phyloP scores from a whole-genome alignment of 1,140 invertebrate genomes.

The Fopius arisanus region DNA sequence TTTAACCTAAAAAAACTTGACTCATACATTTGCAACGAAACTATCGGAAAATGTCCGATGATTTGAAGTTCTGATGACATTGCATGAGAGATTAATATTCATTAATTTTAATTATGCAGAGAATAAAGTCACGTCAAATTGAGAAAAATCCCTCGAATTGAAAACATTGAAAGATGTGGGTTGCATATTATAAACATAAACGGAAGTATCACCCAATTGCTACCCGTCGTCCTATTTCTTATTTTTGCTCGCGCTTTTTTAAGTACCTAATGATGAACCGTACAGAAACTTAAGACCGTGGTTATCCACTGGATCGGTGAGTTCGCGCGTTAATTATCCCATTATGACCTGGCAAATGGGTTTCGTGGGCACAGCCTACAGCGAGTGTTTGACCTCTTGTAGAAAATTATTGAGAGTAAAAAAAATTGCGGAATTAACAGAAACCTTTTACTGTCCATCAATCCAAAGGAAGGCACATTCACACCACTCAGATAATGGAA shows the following conservation, averaged over 20 bases:
- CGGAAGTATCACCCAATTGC: too few relatives aligned
- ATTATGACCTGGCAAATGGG: slow-evolving; percentile 37
- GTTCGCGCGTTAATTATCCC: slow-evolving; percentile 38
- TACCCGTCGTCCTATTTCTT: not conserved
- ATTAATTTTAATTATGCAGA: too few relatives aligned
- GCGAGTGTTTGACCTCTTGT: not conserved
- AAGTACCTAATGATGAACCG: not conserved
- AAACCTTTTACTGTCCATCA: not conserved
- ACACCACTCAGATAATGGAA: too few relatives aligned
- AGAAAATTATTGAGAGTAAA: not conserved
- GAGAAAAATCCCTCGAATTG: too few relatives aligned
- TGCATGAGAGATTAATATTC: too few relatives aligned
- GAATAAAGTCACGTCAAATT: too few relatives aligned
- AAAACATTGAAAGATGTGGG: too few relatives aligned
- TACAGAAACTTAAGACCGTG: slow-evolving; percentile 4
- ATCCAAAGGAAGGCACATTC: not conserved
- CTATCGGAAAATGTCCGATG: too few relatives aligned
- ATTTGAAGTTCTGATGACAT: too few relatives aligned
- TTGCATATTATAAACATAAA: too few relatives aligned
- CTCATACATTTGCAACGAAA: too few relatives aligned
- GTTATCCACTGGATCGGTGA: slow-evolving; percentile 36
- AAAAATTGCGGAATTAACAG: not conserved
- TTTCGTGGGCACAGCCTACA: slow-evolving; percentile 24
- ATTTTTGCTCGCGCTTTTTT: not conserved
- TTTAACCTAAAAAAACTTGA: too few relatives aligned